These are phyloP conservation scores for Melanerpes aurifrons DNA, from an alignment of 2,113 vertebrate genomes.

Conservation along the genomic window DNA sequence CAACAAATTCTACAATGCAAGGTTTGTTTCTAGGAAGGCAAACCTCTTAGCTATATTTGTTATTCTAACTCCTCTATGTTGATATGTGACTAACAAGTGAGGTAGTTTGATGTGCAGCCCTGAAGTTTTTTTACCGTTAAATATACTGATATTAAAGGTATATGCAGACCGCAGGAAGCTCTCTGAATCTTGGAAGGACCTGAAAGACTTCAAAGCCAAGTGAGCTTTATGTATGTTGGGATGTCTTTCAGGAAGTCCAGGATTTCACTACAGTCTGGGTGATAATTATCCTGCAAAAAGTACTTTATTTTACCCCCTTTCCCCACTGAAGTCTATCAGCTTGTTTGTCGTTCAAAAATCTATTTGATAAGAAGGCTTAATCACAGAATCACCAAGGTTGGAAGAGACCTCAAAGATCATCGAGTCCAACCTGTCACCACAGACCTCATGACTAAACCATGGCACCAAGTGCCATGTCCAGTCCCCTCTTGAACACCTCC, in stretches of 20 bases:
- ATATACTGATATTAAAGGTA: background rate
- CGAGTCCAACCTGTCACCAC: too few species aligned
- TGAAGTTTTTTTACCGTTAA: background rate
- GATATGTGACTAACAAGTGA: background rate
- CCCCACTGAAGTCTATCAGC: background rate
- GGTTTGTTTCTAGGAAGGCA: background rate
- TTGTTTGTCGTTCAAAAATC: background rate
- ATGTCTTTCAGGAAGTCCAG: background rate
- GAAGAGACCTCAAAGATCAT: too few species aligned
- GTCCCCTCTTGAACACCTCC: too few species aligned
- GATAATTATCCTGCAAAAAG: background rate
- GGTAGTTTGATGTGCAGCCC: background rate
- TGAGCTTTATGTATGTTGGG: background rate
- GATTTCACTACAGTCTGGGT: background rate
- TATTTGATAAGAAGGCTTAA: background rate
- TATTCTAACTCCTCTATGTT: background rate
- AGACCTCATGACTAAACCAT: too few species aligned
- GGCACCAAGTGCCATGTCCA: too few species aligned
- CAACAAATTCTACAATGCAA: background rate
- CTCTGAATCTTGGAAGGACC: background rate
- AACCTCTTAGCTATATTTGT: background rate
- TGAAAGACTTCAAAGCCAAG: background rate
- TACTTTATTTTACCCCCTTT: background rate
- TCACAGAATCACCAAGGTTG: too few species aligned
- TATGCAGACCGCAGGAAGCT: fast-evolving